Base-by-base conservation (phyloP, 2,797 vertebrate genomes). In the Ctenopoma multispine region DNA sequence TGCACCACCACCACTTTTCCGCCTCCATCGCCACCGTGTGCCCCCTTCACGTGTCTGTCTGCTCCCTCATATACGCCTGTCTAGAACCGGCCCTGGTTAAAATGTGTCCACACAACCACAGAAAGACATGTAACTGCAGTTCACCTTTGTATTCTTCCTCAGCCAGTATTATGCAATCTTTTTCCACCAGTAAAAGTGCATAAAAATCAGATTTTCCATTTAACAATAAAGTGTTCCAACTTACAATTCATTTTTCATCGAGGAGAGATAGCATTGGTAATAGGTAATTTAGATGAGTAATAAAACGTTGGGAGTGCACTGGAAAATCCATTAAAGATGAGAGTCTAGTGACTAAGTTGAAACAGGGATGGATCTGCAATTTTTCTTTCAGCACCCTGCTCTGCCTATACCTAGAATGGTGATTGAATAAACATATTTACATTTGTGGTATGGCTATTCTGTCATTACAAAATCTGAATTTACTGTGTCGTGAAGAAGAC, bases 281-380 rank as follows among this genome's bases (percentile, higher is more conserved):
- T 41, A 46, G 47, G 49, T 57, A 48, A 20, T 43, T 82, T 50
- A 50, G n/a, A 63, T 14, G 27, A 51, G 41, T 51, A 72, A 69
- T 73, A 62, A 65, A 71, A 69, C 13, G 23, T 58, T 18, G 24
- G 18, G 4, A 61, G 17, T 15, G 31, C 41, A 44, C n/a, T 63
- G 27, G 38, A 50, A 77, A 75, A 79, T 66, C 31, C 18, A 75
- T 69, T 75, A 36, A 59, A 57, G 36, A 68, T 63, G 41, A 59
- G 47, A 73, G 31, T 27, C 13, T 17, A 15, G 23, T 68, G 29
- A 44, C 34, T 63, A 50, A 47, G 47, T 41, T 21, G 14, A 51
- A 38, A 17, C 20, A 75, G 67, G 15, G 58, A 57, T 9, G 12
- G n/a, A 61, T 47, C 1, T 17, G 13, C 23, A 41, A n/a, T 46